phyloP scores from a whole-genome alignment of 1,140 invertebrate genomes.

The Bombus confusus region DNA sequence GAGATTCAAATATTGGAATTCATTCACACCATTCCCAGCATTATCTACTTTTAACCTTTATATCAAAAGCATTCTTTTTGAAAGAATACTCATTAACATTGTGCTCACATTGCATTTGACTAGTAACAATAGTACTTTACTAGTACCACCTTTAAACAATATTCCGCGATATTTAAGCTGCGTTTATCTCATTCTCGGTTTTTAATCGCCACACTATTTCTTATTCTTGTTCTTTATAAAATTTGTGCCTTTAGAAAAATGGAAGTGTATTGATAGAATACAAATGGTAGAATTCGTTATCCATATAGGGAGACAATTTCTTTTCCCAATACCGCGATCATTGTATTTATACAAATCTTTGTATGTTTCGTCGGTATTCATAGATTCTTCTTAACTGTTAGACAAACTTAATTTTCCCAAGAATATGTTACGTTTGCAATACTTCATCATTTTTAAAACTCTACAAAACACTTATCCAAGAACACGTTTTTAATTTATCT shows the following conservation, averaged over 20 bases:
- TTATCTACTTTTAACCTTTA: conserved; percentile 14
- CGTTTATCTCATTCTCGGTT: conserved; percentile 4
- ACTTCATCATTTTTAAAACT: conserved; percentile 14
- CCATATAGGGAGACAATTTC: conserved; percentile 48
- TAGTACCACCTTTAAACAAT: conserved; percentile 48
- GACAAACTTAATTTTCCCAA: conserved; percentile 39
- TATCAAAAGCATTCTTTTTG: conserved; percentile 23
- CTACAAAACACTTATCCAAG: conserved; percentile 40
- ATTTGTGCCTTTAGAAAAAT: conserved; percentile 70
- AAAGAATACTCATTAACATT: conserved; percentile 43
- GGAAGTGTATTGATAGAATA: conserved; percentile 65
- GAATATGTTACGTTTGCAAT: background rate
- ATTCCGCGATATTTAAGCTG: conserved; percentile 21
- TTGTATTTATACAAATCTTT: conserved; percentile 54
- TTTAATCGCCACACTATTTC: conserved; percentile 43
- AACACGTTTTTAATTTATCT: conserved; percentile 52
- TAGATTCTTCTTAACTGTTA: conserved; percentile 20
- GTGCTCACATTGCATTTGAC: conserved; percentile 51
- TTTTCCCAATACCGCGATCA: conserved; percentile 38
- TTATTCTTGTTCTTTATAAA: conserved; percentile 58
- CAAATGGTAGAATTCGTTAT: conserved; percentile 59
- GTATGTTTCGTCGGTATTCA: conserved; percentile 19
- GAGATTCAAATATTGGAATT: conserved; percentile 30
- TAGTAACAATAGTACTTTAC: conserved; percentile 45
- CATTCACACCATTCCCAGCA: conserved; percentile 2